Evolutionary conservation across 2,113 vertebrate genomes (phyloP).

Genomic region (Turnix velox): DNA sequence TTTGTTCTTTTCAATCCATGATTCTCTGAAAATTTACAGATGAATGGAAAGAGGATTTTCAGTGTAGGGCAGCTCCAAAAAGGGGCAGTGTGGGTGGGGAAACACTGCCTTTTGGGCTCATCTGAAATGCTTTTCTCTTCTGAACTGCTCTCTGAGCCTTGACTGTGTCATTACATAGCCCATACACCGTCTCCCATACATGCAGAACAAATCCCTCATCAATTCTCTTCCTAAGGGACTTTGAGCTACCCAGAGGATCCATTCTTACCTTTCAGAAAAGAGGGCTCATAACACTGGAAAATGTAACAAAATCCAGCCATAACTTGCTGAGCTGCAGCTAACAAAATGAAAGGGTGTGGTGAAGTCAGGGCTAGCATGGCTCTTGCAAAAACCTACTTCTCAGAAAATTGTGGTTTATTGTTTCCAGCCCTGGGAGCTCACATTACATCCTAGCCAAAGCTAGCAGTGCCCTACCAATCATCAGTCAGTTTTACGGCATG

Average conservation of each 20-base stretch:
- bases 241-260: neutral
- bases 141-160: neutral
- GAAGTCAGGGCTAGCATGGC: neutral
- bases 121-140: neutral
- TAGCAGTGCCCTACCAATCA: slow-evolving; percentile 17
- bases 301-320: neutral
- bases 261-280: neutral
- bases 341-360: neutral
- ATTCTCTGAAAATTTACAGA: neutral
- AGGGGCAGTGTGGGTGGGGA: neutral
- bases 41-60: neutral
- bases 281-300: neutral
- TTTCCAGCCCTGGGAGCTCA: slow-evolving; percentile 49
- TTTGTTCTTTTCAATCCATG: neutral
- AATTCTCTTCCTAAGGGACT: neutral
- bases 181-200: accelerated
- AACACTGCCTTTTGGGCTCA: neutral
- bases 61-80: neutral
- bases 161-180: accelerated
- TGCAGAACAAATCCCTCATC: neutral
- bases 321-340: neutral
- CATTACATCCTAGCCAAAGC: neutral
- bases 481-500: neutral
- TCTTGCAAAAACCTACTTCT: slow-evolving; percentile 1
- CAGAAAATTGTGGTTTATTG: slow-evolving; percentile 58